A percentile compares a stretch with the other conserved stretches of the same genome.
Conservation (phyloP, 1,140 invertebrate genomes). For the Micrasema minimum region DNA sequence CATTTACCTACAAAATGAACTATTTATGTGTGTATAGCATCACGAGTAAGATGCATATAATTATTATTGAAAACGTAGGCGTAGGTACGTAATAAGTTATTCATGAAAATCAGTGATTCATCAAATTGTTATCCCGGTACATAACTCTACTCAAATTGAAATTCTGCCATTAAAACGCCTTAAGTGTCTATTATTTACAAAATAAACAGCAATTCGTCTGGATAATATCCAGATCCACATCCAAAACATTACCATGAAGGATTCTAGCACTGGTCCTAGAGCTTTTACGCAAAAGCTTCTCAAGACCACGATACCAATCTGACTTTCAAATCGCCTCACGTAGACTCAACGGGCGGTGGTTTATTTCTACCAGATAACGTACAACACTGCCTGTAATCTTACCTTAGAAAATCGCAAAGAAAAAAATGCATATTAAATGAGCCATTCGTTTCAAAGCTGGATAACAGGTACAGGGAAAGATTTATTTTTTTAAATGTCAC, state of each 20-base stretch:
- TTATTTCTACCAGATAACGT: slow-evolving; percentile 1
- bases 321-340: slow-evolving; percentile 51
- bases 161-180: background rate
- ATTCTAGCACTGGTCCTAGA: too few relatives aligned
- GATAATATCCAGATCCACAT: slow-evolving; percentile 15
- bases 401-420: background rate
- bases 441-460: slow-evolving; percentile 6
- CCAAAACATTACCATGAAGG: slow-evolving; percentile 17
- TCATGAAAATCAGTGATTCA: too few relatives aligned
- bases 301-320: slow-evolving; percentile 44
- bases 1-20: too few relatives aligned
- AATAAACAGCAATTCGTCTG: slow-evolving; percentile 9
- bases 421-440: slow-evolving; percentile 9
- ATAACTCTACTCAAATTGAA: too few relatives aligned
- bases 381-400: background rate
- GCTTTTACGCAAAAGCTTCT: background rate
- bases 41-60: too few relatives aligned
- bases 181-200: slow-evolving; percentile 17
- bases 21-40: too few relatives aligned
- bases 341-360: slow-evolving; percentile 23
- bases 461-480: too few relatives aligned
- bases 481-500: too few relatives aligned
- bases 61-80: too few relatives aligned
- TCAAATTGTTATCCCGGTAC: too few relatives aligned
- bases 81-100: too few relatives aligned